Conservation (phyloP, 2,888 invertebrate genomes). For the Chelonus formosanus region DNA sequence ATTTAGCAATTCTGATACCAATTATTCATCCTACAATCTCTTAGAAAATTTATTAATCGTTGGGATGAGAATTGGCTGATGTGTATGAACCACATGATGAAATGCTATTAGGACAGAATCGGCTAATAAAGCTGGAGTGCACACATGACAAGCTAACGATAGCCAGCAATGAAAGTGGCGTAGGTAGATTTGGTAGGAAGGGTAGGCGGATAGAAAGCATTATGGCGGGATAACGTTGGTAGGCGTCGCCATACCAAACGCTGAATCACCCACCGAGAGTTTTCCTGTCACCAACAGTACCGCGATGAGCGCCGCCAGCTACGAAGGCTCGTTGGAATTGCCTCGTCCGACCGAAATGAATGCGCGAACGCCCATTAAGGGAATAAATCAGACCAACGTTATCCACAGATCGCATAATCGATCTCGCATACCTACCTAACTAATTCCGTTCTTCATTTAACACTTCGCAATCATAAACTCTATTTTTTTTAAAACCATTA, state of each 20-base stretch:
- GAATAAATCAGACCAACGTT: conserved; percentile 65
- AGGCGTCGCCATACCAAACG: conserved; percentile 64
- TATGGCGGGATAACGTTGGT: conserved; percentile 49
- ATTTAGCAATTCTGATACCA: conserved; percentile 1
- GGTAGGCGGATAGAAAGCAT: conserved; percentile 17
- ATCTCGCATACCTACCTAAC: conserved; percentile 48
- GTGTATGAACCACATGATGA: conserved; percentile 1
- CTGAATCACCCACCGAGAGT: conserved; percentile 65
- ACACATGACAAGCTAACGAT: conserved; percentile 15
- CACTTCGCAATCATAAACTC: background rate
- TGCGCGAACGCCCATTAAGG: conserved; percentile 65
- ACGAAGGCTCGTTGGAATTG: conserved; percentile 58
- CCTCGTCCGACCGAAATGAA: conserved; percentile 62
- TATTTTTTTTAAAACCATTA: conserved; percentile 2
- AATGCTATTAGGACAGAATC: background rate
- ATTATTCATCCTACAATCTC: no score
- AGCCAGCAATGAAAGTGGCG: conserved; percentile 20
- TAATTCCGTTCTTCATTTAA: conserved; percentile 34
- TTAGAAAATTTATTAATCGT: conserved; percentile 1
- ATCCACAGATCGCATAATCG: conserved; percentile 63
- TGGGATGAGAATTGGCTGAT: background rate
- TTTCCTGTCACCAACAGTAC: conserved; percentile 64
- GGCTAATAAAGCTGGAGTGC: conserved; percentile 11
- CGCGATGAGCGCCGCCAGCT: conserved; percentile 44
- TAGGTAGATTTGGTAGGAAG: conserved; percentile 50